Conservation (phyloP, 2,888 invertebrate genomes). For the Dendrolimus houi region DNA sequence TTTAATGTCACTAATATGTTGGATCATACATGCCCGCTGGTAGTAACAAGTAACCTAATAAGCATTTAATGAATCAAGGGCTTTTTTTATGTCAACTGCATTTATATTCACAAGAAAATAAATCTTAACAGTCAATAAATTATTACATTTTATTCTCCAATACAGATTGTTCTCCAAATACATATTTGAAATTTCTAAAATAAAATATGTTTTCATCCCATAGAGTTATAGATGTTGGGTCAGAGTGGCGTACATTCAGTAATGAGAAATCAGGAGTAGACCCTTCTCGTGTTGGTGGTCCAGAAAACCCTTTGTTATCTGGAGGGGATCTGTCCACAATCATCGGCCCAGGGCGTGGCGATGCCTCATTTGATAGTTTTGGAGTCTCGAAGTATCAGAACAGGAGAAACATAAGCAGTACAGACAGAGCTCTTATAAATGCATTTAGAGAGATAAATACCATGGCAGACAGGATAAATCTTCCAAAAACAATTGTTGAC, state of each 20-base stretch:
- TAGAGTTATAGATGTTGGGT: conserved; percentile 99
- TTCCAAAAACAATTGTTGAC: conserved; percentile 97
- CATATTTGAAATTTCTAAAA: too few relatives aligned
- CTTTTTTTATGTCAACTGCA: too few relatives aligned
- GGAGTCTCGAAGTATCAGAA: conserved; percentile 87
- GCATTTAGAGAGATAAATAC: conserved; percentile 98
- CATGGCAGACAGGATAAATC: conserved; percentile 98
- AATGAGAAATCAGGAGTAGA: conserved; percentile 98
- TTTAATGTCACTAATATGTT: too few relatives aligned
- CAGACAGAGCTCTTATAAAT: conserved; percentile 95
- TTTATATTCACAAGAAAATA: too few relatives aligned
- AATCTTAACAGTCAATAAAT: neutral
- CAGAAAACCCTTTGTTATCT: conserved; percentile 96
- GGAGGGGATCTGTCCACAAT: conserved; percentile 98
- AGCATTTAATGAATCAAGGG: too few relatives aligned
- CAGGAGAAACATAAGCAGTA: conserved; percentile 89
- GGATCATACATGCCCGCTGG: too few relatives aligned
- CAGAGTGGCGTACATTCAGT: conserved; percentile 99
- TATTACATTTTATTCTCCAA: conserved; percentile 3
- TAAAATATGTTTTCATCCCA: neutral
- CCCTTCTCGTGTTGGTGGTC: conserved; percentile 99
- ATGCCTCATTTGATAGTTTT: conserved; percentile 92
- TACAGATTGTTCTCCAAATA: too few relatives aligned
- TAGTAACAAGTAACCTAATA: too few relatives aligned
- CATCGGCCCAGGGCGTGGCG: conserved; percentile 86